Evolutionary conservation across 1,140 invertebrate species (phyloP).

Genomic region (Heterodera schachtii): DNA sequence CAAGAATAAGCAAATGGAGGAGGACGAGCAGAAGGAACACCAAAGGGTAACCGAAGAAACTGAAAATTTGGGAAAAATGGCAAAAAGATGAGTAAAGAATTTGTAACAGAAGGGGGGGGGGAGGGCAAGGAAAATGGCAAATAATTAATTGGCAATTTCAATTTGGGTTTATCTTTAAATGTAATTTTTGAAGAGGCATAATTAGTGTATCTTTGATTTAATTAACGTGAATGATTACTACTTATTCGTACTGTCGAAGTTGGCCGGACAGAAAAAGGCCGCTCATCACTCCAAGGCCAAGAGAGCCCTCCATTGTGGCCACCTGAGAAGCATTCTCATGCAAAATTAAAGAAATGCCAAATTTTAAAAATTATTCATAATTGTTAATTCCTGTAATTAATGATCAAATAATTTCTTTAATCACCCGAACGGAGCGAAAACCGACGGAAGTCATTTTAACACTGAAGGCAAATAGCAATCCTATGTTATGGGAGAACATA

Average conservation of each 20-base stretch:
- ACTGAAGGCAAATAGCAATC: constrained; percentile 43
- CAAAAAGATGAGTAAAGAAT: not conserved
- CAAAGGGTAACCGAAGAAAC: constrained; percentile 37
- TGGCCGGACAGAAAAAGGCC: constrained; percentile 46
- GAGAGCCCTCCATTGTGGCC: constrained; percentile 48
- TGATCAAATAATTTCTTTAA: not conserved
- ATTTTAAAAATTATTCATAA: too few relatives aligned
- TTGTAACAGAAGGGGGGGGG: too few relatives aligned
- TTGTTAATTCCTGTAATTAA: not conserved
- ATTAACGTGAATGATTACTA: too few relatives aligned
- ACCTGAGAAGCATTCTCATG: constrained; percentile 8
- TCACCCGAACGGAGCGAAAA: constrained; percentile 39
- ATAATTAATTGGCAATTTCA: not conserved
- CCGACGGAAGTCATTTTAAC: constrained; percentile 31
- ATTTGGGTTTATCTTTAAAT: too few relatives aligned
- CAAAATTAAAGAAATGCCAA: too few relatives aligned
- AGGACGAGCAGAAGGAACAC: constrained; percentile 36
- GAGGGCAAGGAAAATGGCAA: not conserved
- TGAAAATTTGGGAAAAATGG: constrained; percentile 22
- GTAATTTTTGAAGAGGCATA: too few relatives aligned
- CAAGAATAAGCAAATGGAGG: constrained; percentile 33
- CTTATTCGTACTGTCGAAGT: constrained; percentile 40
- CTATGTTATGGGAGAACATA: constrained; percentile 16
- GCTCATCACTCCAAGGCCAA: constrained; percentile 44
- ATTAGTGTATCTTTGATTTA: too few relatives aligned